Evolutionary conservation across 2,888 invertebrate genomes (phyloP), one percentile per base, ranked within the genome.

Genomic region (Lithophane socia): DNA sequence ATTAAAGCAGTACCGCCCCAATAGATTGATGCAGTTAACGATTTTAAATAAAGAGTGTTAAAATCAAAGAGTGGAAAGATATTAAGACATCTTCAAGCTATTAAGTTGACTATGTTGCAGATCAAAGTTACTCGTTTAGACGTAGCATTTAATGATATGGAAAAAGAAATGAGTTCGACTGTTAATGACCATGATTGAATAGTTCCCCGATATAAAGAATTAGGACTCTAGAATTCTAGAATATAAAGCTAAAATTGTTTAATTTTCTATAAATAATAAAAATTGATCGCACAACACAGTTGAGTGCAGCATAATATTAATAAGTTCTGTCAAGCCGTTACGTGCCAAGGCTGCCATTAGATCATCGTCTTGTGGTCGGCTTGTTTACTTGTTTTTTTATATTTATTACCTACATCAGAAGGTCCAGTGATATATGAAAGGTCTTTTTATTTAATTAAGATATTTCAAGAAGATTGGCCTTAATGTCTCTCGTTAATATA

Each of bases 341-440:
- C 83, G 86, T 87, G 89, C 88, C 92, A 92, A 92, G 92, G 92
- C 65, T 89, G 88, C 78, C 24, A 86, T 91, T 91, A 91, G 91
- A 92, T 92, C 91, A 92, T 90, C 92, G 88, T 71, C 85, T 90
- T 91, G 92, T 88, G 92, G 91, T 92, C 82, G 84, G 80, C 83
- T 87, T 90, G 89, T 90, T 86, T 86, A 89, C 87, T 74, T 79
- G 78, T 84, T 73, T 82, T 83, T 12, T 83, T 83, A n/a, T 74
- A 81, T 86, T 87, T 84, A 87, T 86, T 82, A 70, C 65, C 52
- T 75, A 79, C 79, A 83, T 75, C 80, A 80, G 77, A 83, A 82
- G 77, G 82, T 72, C 65, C 66, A 74, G 79, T 83, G 83, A 85
- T 56, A 81, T 85, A 84, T 78, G 80, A 85, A 86, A 85, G 73